These are phyloP conservation scores for Campylorhamphus procurvoides DNA, from an alignment of 2,113 vertebrate genomes.

Conservation along the genomic window DNA sequence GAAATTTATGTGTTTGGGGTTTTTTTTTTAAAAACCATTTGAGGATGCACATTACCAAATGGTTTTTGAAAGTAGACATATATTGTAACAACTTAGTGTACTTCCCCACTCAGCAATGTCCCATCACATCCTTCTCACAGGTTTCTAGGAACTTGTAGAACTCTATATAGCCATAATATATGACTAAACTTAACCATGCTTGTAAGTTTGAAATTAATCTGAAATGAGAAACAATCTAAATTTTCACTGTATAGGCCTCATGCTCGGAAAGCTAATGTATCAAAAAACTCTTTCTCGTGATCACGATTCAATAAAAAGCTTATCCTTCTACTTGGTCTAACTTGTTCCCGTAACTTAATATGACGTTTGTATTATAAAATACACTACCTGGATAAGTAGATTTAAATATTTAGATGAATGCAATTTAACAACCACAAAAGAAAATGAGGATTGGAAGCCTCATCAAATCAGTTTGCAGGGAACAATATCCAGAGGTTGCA, in stretches of 20 bases:
- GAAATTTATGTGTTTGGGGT: not conserved
- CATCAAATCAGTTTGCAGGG: not conserved
- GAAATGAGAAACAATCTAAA: not conserved
- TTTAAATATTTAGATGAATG: not conserved
- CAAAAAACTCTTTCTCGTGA: not conserved
- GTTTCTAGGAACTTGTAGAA: not conserved
- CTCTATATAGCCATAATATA: not conserved
- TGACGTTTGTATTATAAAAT: not conserved
- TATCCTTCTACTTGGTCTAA: not conserved
- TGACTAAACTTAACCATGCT: not conserved
- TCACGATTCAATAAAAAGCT: not conserved
- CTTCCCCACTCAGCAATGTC: not conserved
- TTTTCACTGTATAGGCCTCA: not conserved
- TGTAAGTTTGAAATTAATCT: not conserved
- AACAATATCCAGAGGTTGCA: not conserved
- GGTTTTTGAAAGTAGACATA: not conserved
- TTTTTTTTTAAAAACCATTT: not conserved
- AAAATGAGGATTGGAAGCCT: not conserved
- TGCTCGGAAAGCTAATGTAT: not conserved
- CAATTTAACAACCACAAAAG: not conserved
- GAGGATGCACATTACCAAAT: not conserved
- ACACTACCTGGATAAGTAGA: not conserved
- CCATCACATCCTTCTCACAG: not conserved
- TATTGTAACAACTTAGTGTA: not conserved
- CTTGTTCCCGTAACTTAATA: not conserved